Evolutionary conservation across 2,113 vertebrate species (phyloP).

Genomic region (Lycaon pictus): DNA sequence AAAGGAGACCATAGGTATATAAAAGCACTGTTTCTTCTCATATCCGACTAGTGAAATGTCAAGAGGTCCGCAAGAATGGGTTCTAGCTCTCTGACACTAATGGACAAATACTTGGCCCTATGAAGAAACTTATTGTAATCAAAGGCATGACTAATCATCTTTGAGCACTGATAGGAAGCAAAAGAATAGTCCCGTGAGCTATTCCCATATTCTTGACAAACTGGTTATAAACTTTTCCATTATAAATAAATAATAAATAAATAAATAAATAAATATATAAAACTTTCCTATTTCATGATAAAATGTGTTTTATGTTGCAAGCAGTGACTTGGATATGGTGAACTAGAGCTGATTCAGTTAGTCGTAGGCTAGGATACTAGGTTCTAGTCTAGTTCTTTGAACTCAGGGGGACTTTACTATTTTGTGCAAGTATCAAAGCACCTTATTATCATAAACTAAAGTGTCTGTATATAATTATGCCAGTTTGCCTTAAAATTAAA

Average conservation of each 20-base stretch:
- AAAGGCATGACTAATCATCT: background rate
- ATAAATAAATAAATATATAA: background rate
- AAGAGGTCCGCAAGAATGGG: background rate
- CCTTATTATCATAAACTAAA: conserved; percentile 38
- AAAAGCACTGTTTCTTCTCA: background rate
- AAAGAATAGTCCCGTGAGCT: background rate
- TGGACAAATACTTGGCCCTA: background rate
- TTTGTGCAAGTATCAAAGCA: background rate
- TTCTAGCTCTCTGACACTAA: background rate
- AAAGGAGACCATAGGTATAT: background rate
- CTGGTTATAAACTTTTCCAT: background rate
- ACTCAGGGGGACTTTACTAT: background rate
- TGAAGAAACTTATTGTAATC: background rate
- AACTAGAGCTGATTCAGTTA: background rate
- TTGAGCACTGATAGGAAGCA: background rate
- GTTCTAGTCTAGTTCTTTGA: conserved; percentile 1
- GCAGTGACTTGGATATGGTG: background rate
- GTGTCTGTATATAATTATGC: background rate
- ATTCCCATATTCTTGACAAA: background rate
- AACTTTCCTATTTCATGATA: background rate
- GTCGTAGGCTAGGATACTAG: background rate
- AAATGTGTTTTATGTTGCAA: background rate
- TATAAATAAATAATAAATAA: background rate
- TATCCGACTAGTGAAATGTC: background rate
- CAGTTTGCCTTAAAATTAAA: conserved; percentile 53